Evolutionary conservation across 1,140 invertebrate species (phyloP).

Genomic region (Zaprionus vittiger): DNA sequence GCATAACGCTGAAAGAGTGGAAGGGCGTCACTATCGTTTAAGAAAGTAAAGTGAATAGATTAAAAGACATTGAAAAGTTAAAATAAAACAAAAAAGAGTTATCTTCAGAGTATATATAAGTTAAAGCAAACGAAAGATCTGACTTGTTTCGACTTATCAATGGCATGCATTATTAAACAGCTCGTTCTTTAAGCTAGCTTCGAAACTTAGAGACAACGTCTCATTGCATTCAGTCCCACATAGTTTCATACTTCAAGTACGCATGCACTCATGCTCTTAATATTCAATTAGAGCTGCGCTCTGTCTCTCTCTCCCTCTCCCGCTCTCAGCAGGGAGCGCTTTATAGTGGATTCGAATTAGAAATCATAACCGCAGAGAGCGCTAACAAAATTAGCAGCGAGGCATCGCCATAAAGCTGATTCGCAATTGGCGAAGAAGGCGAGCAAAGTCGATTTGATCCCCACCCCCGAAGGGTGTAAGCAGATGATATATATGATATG

Average conservation of each 20-base stretch:
- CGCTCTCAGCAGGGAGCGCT: not conserved
- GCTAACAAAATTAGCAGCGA: constrained; percentile 49
- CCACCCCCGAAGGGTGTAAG: not conserved
- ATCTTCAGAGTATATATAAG: too few species aligned
- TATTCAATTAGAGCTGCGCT: not conserved
- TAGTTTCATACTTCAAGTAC: not conserved
- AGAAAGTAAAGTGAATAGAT: too few species aligned
- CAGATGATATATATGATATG: constrained; percentile 4
- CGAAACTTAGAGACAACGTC: not conserved
- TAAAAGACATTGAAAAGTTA: too few species aligned
- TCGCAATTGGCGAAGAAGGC: constrained; percentile 20
- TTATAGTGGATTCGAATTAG: constrained; percentile 44
- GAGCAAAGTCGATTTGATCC: constrained; percentile 1
- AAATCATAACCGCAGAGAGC: constrained; percentile 47
- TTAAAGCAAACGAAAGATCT: too few species aligned
- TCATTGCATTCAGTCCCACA: not conserved
- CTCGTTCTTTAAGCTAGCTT: not conserved
- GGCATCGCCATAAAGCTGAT: constrained; percentile 47
- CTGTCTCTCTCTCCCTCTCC: not conserved
- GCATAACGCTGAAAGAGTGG: too few species aligned
- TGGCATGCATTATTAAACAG: not conserved
- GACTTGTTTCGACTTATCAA: not conserved
- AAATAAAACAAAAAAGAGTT: too few species aligned
- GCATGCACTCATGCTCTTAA: not conserved
- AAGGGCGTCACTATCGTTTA: too few species aligned